Evolutionary conservation across 1,140 invertebrate genomes (phyloP), one percentile per base, ranked within the genome.

Genomic region (Listronotus oregonensis): DNA sequence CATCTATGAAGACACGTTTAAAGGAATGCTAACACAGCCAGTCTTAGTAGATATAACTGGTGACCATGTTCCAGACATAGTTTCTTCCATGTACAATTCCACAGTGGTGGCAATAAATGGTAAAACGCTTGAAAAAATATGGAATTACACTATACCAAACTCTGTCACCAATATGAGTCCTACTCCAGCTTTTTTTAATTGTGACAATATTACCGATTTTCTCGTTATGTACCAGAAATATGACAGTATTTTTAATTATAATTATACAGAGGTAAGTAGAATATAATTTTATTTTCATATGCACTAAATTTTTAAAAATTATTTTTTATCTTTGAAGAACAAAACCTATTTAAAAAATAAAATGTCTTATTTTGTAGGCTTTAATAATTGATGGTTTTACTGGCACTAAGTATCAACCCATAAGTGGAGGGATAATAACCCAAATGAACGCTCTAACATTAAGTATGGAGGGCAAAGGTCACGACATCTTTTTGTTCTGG

Each of bases 131-230:
- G 71, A 82, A 47, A 81, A 85, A 64, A 74, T 93, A 7, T 94
- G 91, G 91, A 90, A 90, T 73, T 87, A 84, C 64, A 85, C 86
- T 0, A 82, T 91, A 63, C 84, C 84, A 6, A 82, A 83, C 65
- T 83, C 84, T 15, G 83, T 86, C 77, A 82, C 85, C 17, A 83
- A 82, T 68, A 92, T 90, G 72, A 86, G 89, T 66, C 91, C 92
- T 34, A 87, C 90, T 21, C 90, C 90, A 15, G 91, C 90, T 6
- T 93, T 88, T 77, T 95, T 91, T 68, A 91, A 94, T 75, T 84
- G 87, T 66, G 92, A 94, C 75, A 81, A 87, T 62, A 79, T 90
- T n/a, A 91, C 91, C 0, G 92, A 94, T 73, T 91, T 95, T 70
- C 83, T 94, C 78, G 84, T 95, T 0, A 90, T 92, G 71, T 91